A percentile compares a stretch with the other conserved stretches of the same genome.
Conservation (phyloP, 2,797 vertebrate species). For the Gobionotothen gibberifrons region DNA sequence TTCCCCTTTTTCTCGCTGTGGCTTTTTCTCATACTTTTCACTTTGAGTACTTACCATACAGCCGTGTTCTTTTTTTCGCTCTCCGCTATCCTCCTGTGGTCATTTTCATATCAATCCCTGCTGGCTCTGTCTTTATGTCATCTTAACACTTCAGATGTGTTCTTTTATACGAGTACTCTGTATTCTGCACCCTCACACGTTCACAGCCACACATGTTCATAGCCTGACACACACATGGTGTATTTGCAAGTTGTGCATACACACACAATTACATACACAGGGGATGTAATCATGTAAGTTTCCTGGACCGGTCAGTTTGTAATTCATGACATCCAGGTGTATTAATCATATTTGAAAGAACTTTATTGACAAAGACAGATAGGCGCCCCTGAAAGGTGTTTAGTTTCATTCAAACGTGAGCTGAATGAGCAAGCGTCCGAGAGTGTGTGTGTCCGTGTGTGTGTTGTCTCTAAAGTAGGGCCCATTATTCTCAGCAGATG, state of each 20-base stretch:
- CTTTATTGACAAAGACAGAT: conserved; percentile 80
- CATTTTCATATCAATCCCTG: conserved; percentile 26
- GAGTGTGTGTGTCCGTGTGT: conserved; percentile 28
- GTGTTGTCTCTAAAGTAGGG: conserved; percentile 42
- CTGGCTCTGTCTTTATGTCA: not conserved
- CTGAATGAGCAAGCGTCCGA: conserved; percentile 45
- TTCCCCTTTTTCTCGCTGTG: not conserved
- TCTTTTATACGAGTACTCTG: conserved; percentile 18
- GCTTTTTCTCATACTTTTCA: conserved; percentile 24
- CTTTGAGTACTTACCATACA: conserved; percentile 34
- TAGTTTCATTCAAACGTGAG: conserved; percentile 68
- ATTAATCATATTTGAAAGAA: conserved; percentile 72
- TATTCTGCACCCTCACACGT: conserved; percentile 28
- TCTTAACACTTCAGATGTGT: conserved; percentile 12
- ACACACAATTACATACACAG: conserved; percentile 37
- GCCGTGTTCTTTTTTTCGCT: conserved; percentile 22
- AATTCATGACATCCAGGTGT: conserved; percentile 69
- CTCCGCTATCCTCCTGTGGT: conserved; percentile 23
- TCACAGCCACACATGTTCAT: conserved; percentile 22
- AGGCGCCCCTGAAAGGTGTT: conserved; percentile 64
- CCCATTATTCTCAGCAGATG: conserved; percentile 74
- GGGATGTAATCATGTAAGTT: conserved; percentile 74
- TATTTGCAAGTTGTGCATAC: conserved; percentile 16
- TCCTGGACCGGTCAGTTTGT: conserved; percentile 67
- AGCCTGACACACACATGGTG: conserved; percentile 13